Evolutionary conservation across 2,797 vertebrate species (phyloP), one percentile per base, ranked within the genome.

Genomic region (Notolabrus celidotus): DNA sequence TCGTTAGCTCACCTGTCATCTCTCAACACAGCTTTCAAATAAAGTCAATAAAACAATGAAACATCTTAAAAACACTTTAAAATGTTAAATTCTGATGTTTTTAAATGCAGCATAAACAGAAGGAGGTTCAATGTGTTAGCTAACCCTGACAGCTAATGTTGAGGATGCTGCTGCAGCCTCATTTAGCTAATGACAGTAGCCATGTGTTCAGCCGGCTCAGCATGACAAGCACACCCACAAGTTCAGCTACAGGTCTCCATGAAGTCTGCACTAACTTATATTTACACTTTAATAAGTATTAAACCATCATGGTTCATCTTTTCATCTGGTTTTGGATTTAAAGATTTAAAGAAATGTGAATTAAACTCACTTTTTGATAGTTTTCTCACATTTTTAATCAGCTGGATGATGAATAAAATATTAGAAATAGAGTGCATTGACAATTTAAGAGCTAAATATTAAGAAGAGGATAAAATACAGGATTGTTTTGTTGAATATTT

Each of bases 191-290:
- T 43, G 62, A 80, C 64, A 57, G 5, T 31, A 63, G 64, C 74
- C 85, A 84, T 86, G 80, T 78, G 63, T 69, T 5, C 45, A 70
- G 43, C 47, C 67, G 58, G 72, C 60, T 57, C 20, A 34, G 53
- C 15, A 11, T 4, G 1, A 64, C 33, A 2, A 39, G 19, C 23
- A 42, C 45, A 34, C 17, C 9, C 4, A 12, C 0, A 43, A 51
- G 36, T 73, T 62, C 43, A 22, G 25, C 10, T 14, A 19, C 3
- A 27, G 20, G 22, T 23, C 45, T 42, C 45, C 7, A n/a, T n/a
- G n/a, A n/a, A 12, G 19, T 17, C 19, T 57, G 22, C 7, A 49
- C 15, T 14, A 16, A 8, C 4, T 0, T 8, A 1, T 0, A 0
- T 9, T 7, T 14, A 23, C 10, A 20, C 5, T 23, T 45, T 50